Percentiles rank a stretch among this genome's conserved stretches.
phyloP scores from a whole-genome alignment of 2,888 invertebrate genomes.

The Mesochorus sp. region DNA sequence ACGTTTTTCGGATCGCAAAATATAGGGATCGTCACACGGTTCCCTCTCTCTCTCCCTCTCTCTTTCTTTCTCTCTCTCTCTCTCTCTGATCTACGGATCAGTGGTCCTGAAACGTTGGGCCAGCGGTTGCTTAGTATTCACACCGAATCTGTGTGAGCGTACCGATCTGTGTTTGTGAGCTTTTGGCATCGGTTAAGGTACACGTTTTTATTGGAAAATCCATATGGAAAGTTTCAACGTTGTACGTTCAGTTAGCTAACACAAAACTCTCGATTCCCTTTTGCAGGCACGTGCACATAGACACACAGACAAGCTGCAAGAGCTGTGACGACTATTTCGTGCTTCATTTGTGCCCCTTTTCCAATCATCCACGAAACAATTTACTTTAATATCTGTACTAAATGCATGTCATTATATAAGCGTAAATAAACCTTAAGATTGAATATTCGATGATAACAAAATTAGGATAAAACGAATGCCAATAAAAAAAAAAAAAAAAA shows the following conservation, averaged over 20 bases:
- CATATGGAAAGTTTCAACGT: constrained; percentile 6
- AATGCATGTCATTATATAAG: too few species aligned
- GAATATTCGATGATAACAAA: too few species aligned
- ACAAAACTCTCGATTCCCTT: constrained; percentile 14
- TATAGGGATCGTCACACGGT: constrained; percentile 55
- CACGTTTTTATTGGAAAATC: constrained; percentile 46
- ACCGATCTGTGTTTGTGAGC: neutral
- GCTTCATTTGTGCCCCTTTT: constrained; percentile 62
- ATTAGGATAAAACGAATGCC: too few species aligned
- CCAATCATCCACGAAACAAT: constrained; percentile 39
- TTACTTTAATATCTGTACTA: neutral
- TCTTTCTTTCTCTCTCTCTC: constrained; percentile 42
- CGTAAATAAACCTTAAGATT: too few species aligned
- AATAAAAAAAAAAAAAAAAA: too few species aligned
- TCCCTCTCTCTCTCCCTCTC: constrained; percentile 39
- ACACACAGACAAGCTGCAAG: constrained; percentile 8
- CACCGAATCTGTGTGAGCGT: neutral
- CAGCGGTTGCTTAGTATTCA: constrained; percentile 15
- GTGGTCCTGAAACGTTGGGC: constrained; percentile 67
- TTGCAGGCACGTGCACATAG: neutral
- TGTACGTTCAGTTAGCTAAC: constrained; percentile 8
- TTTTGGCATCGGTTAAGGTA: neutral
- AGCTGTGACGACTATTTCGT: constrained; percentile 51
- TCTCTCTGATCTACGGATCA: constrained; percentile 69
- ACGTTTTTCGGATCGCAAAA: constrained; percentile 64